Evolutionary conservation across 2,888 invertebrate genomes (phyloP).

Genomic region (Luperina nickerlii): DNA sequence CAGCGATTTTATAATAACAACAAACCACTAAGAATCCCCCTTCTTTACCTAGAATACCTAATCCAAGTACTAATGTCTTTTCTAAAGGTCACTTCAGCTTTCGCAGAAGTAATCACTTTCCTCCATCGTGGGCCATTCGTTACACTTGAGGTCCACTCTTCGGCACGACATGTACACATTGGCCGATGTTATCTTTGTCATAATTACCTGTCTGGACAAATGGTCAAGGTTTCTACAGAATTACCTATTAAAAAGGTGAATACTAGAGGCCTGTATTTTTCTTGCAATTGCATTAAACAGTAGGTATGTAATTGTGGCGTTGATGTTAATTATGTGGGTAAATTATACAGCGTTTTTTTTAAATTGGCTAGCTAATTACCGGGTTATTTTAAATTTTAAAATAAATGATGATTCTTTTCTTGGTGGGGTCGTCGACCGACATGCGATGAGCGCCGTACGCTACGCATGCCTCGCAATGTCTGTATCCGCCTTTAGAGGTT

Average conservation of each 20-base stretch:
- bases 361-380: background rate
- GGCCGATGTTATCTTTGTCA: conserved; percentile 50
- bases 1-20: background rate
- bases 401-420: background rate
- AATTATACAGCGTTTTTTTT: background rate
- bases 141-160: conserved; percentile 26
- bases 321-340: background rate
- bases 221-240: conserved; percentile 47
- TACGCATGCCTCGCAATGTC: no score
- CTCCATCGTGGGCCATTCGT: conserved; percentile 41
- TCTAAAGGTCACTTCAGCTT: conserved; percentile 46
- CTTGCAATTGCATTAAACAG: background rate
- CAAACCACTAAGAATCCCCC: background rate
- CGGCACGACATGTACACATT: conserved; percentile 64
- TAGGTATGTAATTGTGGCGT: background rate
- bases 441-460: no score
- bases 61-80: conserved; percentile 43
- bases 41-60: conserved; percentile 33
- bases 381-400: no score
- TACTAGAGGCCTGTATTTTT: background rate
- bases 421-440: no score
- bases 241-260: background rate
- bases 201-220: conserved; percentile 36
- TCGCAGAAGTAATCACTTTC: conserved; percentile 52
- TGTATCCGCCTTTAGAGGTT: no score